phyloP scores from a whole-genome alignment of 2,797 vertebrate species.

The Mycteria americana region DNA sequence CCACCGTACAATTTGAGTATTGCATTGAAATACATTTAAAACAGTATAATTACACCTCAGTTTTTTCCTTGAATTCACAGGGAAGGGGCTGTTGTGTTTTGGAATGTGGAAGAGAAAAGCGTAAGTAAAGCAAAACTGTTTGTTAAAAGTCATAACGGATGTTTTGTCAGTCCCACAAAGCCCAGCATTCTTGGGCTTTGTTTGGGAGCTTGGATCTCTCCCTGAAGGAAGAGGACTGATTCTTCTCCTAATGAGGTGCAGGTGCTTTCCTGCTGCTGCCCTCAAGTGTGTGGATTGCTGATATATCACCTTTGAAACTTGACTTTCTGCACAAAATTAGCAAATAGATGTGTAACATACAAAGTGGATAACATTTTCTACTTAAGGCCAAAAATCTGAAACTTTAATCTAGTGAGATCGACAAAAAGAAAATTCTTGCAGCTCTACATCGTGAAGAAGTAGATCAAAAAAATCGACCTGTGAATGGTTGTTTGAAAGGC shows the following conservation, averaged over 20 bases:
- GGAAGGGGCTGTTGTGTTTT: constrained; percentile 96
- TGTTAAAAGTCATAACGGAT: not conserved
- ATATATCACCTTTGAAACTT: not conserved
- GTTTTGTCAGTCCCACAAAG: not conserved
- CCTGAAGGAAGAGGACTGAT: not conserved
- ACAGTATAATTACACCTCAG: constrained; percentile 7
- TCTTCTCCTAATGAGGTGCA: not conserved
- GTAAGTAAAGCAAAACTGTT: constrained; percentile 77
- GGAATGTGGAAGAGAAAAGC: constrained; percentile 94
- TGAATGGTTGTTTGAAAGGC: not conserved
- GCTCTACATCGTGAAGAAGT: not conserved
- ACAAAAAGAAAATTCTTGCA: not conserved
- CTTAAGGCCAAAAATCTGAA: not conserved
- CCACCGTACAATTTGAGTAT: not conserved
- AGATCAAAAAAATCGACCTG: not conserved
- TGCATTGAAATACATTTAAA: not conserved
- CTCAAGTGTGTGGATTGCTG: not conserved
- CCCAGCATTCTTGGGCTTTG: not conserved
- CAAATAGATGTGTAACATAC: not conserved
- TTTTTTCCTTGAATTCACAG: constrained; percentile 73
- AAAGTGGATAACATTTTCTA: not conserved
- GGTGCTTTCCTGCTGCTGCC: not conserved
- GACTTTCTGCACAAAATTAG: not conserved
- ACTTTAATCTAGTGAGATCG: not conserved
- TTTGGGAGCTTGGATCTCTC: not conserved